Evolutionary conservation across 2,888 invertebrate species (phyloP), one percentile per base, ranked within the genome.

Genomic region (Aphelenchoides bicaudatus): DNA sequence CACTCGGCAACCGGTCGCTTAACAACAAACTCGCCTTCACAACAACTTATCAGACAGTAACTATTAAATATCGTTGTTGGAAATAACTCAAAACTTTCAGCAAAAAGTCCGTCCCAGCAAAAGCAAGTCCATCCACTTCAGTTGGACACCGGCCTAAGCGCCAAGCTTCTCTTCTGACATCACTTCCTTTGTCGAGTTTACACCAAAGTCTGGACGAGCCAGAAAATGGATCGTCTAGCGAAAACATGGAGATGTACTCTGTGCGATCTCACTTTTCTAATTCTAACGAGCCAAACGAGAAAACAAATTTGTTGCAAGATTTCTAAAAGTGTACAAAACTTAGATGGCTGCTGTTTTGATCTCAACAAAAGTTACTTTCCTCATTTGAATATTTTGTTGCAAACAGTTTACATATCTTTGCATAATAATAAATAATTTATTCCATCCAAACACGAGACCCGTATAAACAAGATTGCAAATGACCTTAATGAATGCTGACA

Each of bases 1-100:
- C 52, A 51, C 39, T 51, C 52, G 47, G 52, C 52, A n/a, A 34
- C 52, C 52, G 52, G 50, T 13, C 52, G 52, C 19, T 23, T 51
- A 10, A 34, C 28, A 1, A 51, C 25, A 27, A 51, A 23, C 2
- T 38, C 52, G 1, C 52, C 52, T 16, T 51, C 52, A 29, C 37
- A 31, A 27, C 52, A 51, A 38, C 38, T 51, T 34, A 23, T 51
- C 19, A 6, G 37, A 16, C 52, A 51, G 52, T 51, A 51, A 51
- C 38, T 38, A 10, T 21, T 23, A 43, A 13, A 19, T 49, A n/a
- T n/a, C 46, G 3, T 21, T 48, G 5, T 10, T 21, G 27, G 19
- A 39, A 10, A 37, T 13, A 37, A 37, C 38, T 21, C 30, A 6
- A 3, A 3, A 16, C n/a, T 51, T 51, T n/a, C 28, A 51, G 52